Evolutionary conservation across 2,888 invertebrate species (phyloP), one percentile per base, ranked within the genome.

Genomic region (Emmelina monodactyla): DNA sequence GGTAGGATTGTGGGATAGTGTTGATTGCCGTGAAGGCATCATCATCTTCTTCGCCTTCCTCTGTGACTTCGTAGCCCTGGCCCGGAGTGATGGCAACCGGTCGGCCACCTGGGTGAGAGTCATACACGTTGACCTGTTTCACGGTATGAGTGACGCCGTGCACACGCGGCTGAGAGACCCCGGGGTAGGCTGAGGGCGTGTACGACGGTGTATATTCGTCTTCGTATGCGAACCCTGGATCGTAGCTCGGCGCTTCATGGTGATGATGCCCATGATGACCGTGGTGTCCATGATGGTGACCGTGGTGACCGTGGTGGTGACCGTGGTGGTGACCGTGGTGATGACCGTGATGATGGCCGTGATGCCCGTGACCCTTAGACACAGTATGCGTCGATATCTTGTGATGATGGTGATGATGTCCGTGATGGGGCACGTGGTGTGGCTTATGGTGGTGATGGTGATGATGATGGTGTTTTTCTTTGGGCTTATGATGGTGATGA

Each of bases 401-500:
- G 35, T 71, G 68, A 38, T 72, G 66, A 22, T 68, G 66, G 37
- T 69, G 65, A 37, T 58, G 55, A 40, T 71, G 63, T 7, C 25
- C 25, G 6, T n/a, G n/a, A 19, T 19, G 19, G 19, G 19, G 19
- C 5, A 19, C n/a, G n/a, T n/a, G 13, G 2, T 59, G 57, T 1
- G 67, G 64, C 49, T 50, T 61, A 39, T 38, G 58, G 34, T 46
- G 65, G 42, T 50, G 64, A 37, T 57, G 67, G 41, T 57, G 68
- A 30, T 76, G 75, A 33, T 70, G 67, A 40, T 71, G 72, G 40
- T 76, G 71, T 41, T 78, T 75, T 47, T 79, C 72, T 50, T 80
- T 75, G 32, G 82, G 75, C 38, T 73, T 68, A 32, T 72, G 70
- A 32, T 80, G 73, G 39, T 80, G 81, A 38, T 83, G 79, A 45